Base-by-base conservation (phyloP, 2,888 invertebrate genomes). In the Trypoxylon attenuatum region DNA sequence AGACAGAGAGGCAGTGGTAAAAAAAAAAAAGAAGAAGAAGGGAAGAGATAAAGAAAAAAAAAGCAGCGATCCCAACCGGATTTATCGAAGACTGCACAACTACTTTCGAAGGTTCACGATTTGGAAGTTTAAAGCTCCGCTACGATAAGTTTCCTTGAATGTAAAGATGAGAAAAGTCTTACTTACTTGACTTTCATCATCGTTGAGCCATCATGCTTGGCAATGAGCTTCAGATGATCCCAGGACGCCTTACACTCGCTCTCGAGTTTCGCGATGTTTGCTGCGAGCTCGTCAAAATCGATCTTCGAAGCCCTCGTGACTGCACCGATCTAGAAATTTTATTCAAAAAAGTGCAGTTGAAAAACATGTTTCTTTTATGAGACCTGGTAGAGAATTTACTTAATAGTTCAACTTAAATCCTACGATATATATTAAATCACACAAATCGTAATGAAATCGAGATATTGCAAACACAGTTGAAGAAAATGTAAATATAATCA, bases 221-320 rank as follows among this genome's bases (percentile, higher is more conserved):
- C 94, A 67, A 99, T 96, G 41, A 96, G 91, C 88, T 97, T 96
- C 84, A 98, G 91, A 86, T 98, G 94, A 87, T 98, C 98, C 96
- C 97, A 98, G 0, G 97, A 97, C 0, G 95, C 93, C 86, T 99
- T 99, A 88, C 99, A 99, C 87, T 99, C 99, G 16, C 92, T 90
- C 88, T 99, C 99, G 84, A 99, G 89, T 83, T 95, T 94, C 56
- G 91, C 90, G 51, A 99, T 91, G 87, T 96, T 98, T 55, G 92
- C 89, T 41, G 92, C 90, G 54, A 99, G 89, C 81, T 98, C 96
- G 75, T 98, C 96, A 87, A 97, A 99, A 88, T 99, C 99, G 18
- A 98, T 94, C 88, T 97, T 94, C 0, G 96, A 96, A 39, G 96
- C 96, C 80, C 97, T 89, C 8, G 96, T 96, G 41, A 96, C 94